Evolutionary conservation across 92 coral and sea anemone genomes (phyloP).

Genomic region (Scolanthus callimorphus): DNA sequence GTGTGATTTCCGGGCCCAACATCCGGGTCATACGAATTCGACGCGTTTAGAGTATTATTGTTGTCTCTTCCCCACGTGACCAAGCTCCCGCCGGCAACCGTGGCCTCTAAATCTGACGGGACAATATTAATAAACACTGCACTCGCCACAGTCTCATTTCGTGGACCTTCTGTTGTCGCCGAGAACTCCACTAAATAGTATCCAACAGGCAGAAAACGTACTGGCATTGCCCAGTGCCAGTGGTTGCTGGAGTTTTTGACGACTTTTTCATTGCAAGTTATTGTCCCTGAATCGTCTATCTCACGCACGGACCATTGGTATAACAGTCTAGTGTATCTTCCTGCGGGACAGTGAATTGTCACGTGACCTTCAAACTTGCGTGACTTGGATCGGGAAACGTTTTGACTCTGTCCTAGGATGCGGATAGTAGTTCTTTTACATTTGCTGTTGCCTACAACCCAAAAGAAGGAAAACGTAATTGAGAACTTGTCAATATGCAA

Average conservation of each 20-base stretch:
- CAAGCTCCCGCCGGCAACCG: constrained; percentile 23
- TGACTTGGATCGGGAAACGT: constrained; percentile 10
- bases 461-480: no score
- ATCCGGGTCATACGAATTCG: constrained; percentile 44
- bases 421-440: constrained; percentile 7
- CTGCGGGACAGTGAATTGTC: background rate
- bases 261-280: constrained; percentile 2
- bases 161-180: background rate
- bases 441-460: no score
- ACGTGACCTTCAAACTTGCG: constrained; percentile 8
- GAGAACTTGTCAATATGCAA: no score
- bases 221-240: constrained; percentile 6
- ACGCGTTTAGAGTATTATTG: constrained; percentile 27
- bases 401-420: no score
- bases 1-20: constrained; percentile 10
- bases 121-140: constrained; percentile 15
- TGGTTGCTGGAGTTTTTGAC: background rate
- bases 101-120: constrained; percentile 23
- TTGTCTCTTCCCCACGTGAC: constrained; percentile 16
- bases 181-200: constrained; percentile 14
- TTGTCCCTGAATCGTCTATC: constrained; percentile 4
- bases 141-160: background rate
- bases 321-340: background rate
- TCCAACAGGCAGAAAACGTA: constrained; percentile 17
- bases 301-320: constrained; percentile 9